A percentile compares a stretch with the other conserved stretches of the same genome.
These are phyloP conservation scores for Epizoanthus ramosus DNA, from an alignment of 92 coral and sea anemone genomes.

Conservation along the genomic window DNA sequence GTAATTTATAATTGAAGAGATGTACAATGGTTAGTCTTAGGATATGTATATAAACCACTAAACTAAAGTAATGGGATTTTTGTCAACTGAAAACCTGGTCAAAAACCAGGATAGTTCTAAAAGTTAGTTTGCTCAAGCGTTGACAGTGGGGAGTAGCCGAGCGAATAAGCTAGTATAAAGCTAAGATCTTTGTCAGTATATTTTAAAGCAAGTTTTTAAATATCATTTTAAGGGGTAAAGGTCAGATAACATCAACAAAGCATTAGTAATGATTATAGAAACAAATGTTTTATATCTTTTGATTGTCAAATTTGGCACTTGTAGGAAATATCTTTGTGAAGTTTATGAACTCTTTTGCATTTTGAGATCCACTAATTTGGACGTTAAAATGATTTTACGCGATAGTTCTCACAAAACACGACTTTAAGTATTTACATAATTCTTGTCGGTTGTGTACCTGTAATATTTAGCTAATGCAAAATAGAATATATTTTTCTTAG, in stretches of 20 bases:
- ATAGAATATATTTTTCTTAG: conserved; percentile 26
- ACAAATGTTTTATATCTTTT: neutral
- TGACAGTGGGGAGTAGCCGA: too few relatives aligned
- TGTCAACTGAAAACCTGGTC: too few relatives aligned
- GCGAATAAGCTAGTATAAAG: too few relatives aligned
- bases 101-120: too few relatives aligned
- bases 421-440: neutral
- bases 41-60: too few relatives aligned
- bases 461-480: conserved; percentile 1
- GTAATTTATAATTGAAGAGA: too few relatives aligned
- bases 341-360: neutral
- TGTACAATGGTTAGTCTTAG: too few relatives aligned
- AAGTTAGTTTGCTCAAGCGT: too few relatives aligned
- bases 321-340: neutral
- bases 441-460: neutral
- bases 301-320: too few relatives aligned
- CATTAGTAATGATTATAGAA: neutral
- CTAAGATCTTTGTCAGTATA: too few relatives aligned
- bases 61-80: too few relatives aligned
- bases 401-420: conserved; percentile 1
- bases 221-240: conserved; percentile 9
- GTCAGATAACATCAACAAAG: conserved; percentile 25
- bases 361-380: neutral
- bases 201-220: too few relatives aligned
- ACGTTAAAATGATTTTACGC: neutral